Percentiles rank a stretch among this genome's conserved stretches.
phyloP scores from a whole-genome alignment of 92 coral and sea anemone species.

The Umimayanthus kanabou region DNA sequence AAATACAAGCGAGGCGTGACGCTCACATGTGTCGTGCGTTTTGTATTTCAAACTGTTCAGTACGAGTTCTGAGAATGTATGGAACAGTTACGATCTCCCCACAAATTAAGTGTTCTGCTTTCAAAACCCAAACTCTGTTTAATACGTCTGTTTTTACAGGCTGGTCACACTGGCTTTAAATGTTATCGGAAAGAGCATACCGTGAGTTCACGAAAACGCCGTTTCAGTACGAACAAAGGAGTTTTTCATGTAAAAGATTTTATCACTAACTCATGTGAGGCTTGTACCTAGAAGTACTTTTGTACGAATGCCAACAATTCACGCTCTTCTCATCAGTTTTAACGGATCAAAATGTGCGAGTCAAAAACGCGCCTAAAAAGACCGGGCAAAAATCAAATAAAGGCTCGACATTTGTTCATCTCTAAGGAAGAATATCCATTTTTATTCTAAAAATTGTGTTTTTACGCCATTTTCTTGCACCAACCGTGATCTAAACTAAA shows the following conservation, averaged over 20 bases:
- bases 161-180: too few relatives aligned
- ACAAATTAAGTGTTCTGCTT: neutral
- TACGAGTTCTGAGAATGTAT: neutral
- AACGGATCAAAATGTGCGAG: neutral
- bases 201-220: neutral
- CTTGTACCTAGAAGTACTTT: neutral
- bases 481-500: slow-evolving; percentile 4
- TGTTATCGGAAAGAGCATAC: neutral
- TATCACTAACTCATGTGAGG: neutral
- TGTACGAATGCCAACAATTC: slow-evolving; percentile 31
- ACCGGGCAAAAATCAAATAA: too few relatives aligned
- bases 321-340: neutral
- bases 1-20: slow-evolving; percentile 8
- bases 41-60: neutral
- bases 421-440: neutral
- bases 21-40: neutral
- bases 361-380: neutral
- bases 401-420: neutral
- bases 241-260: neutral
- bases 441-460: neutral
- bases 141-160: too few relatives aligned
- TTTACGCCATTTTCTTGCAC: neutral
- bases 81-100: too few relatives aligned
- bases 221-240: neutral
- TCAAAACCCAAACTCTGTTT: neutral